Evolutionary conservation across 2,888 invertebrate species (phyloP).

Genomic region (Mallateleia sp.): DNA sequence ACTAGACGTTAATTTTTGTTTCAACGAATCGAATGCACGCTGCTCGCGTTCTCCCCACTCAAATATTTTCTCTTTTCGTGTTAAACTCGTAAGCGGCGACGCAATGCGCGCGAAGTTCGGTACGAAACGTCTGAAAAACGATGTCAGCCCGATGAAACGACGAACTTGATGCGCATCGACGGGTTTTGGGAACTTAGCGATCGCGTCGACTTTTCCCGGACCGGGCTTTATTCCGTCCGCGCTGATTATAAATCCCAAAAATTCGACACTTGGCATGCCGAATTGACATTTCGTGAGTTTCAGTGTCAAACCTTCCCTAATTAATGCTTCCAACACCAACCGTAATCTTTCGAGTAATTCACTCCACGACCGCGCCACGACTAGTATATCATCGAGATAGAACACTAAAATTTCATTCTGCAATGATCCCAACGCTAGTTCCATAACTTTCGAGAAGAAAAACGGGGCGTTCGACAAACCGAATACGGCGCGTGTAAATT

Average conservation of each 20-base stretch:
- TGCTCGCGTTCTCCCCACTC: too few relatives aligned
- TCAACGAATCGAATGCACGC: too few relatives aligned
- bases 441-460: slow-evolving; percentile 80
- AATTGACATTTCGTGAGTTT: slow-evolving; percentile 81
- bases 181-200: slow-evolving; percentile 57
- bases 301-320: slow-evolving; percentile 76
- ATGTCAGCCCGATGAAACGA: background rate
- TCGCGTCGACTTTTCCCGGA: slow-evolving; percentile 74
- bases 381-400: slow-evolving; percentile 75
- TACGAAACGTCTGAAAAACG: background rate
- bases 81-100: too few relatives aligned
- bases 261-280: background rate
- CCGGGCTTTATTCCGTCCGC: slow-evolving; percentile 69
- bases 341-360: background rate
- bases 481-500: slow-evolving; percentile 82
- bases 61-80: too few relatives aligned
- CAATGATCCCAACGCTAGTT: slow-evolving; percentile 50
- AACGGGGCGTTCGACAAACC: slow-evolving; percentile 83
- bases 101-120: background rate
- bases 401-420: slow-evolving; percentile 56
- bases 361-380: slow-evolving; percentile 51
- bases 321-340: slow-evolving; percentile 74
- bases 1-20: too few relatives aligned
- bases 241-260: slow-evolving; percentile 58
- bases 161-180: slow-evolving; percentile 31